Evolutionary conservation across 1,140 invertebrate genomes (phyloP), one percentile per base, ranked within the genome.

Genomic region (Penaeus chinensis): DNA sequence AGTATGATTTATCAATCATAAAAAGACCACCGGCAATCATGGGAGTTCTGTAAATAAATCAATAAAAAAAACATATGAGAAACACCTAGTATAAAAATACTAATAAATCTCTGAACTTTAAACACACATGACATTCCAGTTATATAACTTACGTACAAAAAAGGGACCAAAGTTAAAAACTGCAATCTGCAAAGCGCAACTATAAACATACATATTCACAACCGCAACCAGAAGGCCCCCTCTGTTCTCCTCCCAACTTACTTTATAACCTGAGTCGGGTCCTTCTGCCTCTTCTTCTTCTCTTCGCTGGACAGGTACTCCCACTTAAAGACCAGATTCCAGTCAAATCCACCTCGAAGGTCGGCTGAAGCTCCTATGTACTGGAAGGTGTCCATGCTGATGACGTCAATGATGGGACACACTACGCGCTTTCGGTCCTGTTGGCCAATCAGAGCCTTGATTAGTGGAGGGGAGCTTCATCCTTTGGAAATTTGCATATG

Each of bases 321-420:
- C 98, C 97, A 99, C 93, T 98, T 97, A 91, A 96, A 95, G 74
- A 98, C 98, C 60, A 99, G 93, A 93, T 98, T 99, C 98, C 98
- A 99, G 93, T 99, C 98, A 92, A 99, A 99, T 22, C 98, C 98
- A 81, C 97, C 96, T 88, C 97, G 94, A 60, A 98, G 93, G 93
- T 98, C 96, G 11, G 97, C 96, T 54, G 96, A 98, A 20, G 96
- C 97, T 13, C 96, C 97, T 85, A 99, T 98, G 92, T 98, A 99
- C 92, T 98, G 96, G 92, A 99, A 99, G n/a, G 96, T 97, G 91
- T 99, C 97, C 96, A 99, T 99, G 92, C 97, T 98, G 89, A 99
- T 99, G 18, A 99, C 98, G 92, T 99, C 98, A 91, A 99, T 99
- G 18, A 99, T 97, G 2, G 97, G 97, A 91, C 97, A 98, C 10